Percentiles rank a stretch among this genome's conserved stretches.
These are phyloP conservation scores for Scaptomyza reducta DNA, from an alignment of 2,888 invertebrate species.

Conservation along the genomic window DNA sequence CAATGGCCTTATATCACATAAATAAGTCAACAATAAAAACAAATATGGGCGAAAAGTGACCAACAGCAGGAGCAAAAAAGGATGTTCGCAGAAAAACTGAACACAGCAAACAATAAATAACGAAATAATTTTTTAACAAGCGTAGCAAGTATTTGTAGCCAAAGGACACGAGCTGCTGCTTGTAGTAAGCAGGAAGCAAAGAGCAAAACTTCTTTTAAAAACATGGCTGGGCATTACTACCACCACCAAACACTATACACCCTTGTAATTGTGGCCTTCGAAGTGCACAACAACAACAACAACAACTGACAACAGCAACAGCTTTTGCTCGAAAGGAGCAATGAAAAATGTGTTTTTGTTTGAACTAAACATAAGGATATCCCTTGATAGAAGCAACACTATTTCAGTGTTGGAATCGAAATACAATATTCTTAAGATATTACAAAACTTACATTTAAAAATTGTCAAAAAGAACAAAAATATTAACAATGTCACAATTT, in stretches of 20 bases:
- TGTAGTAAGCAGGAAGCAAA: conserved; percentile 9
- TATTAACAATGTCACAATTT: conserved; percentile 4
- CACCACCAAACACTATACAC: conserved; percentile 27
- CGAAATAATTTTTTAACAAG: conserved; percentile 46
- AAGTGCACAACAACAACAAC: conserved; percentile 32
- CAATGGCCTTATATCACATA: conserved; percentile 49
- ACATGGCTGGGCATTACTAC: conserved; percentile 45
- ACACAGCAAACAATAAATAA: conserved; percentile 44
- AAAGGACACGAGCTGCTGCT: conserved; percentile 12
- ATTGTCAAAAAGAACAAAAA: neutral
- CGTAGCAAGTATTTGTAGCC: conserved; percentile 20
- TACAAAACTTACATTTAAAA: neutral
- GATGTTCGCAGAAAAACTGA: conserved; percentile 21
- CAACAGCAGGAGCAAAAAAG: conserved; percentile 4
- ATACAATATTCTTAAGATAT: neutral
- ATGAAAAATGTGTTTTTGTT: neutral
- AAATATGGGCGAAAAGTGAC: conserved; percentile 38
- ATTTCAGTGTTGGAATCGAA: neutral
- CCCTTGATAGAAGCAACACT: neutral
- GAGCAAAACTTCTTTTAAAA: conserved; percentile 52
- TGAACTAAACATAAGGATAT: conserved; percentile 17
- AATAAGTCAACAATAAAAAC: conserved; percentile 65
- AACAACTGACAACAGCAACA: conserved; percentile 23
- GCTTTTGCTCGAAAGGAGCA: neutral
- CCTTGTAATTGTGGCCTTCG: conserved; percentile 67